Evolutionary conservation across 2,113 vertebrate species (phyloP).

Genomic region (Oreochromis niloticus): DNA sequence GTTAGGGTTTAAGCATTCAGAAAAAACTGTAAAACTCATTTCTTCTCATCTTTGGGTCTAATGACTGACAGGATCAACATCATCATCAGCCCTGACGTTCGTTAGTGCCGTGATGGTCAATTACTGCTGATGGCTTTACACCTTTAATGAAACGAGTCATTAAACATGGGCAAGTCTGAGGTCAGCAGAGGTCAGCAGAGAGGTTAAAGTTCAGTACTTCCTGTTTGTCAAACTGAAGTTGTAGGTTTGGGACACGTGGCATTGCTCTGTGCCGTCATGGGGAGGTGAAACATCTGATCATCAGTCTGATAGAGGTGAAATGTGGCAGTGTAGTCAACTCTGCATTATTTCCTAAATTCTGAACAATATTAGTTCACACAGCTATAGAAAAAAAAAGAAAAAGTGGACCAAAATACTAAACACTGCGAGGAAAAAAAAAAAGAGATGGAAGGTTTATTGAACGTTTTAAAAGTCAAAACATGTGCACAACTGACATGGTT

Average conservation of each 20-base stretch:
- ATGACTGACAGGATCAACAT: background rate
- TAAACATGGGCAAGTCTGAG: background rate
- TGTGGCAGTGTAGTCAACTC: background rate
- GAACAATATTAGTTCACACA: background rate
- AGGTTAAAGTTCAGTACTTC: background rate
- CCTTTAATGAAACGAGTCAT: background rate
- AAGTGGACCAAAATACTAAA: background rate
- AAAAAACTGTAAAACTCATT: background rate
- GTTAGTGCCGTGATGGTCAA: background rate
- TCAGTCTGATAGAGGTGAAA: background rate
- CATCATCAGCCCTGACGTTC: background rate
- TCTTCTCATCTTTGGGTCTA: background rate
- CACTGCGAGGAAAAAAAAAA: background rate
- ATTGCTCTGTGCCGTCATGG: background rate
- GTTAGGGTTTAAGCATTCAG: too few relatives aligned
- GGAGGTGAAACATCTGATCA: background rate
- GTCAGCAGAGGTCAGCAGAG: background rate
- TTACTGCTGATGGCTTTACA: background rate
- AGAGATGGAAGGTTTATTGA: too few relatives aligned
- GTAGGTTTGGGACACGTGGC: background rate
- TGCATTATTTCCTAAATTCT: background rate
- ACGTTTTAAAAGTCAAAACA: too few relatives aligned
- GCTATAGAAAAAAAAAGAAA: background rate
- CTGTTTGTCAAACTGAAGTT: background rate
- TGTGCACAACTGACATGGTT: too few relatives aligned